phyloP scores from a whole-genome alignment of 2,797 vertebrate genomes.

The Hyperoplus lanceolatus region DNA sequence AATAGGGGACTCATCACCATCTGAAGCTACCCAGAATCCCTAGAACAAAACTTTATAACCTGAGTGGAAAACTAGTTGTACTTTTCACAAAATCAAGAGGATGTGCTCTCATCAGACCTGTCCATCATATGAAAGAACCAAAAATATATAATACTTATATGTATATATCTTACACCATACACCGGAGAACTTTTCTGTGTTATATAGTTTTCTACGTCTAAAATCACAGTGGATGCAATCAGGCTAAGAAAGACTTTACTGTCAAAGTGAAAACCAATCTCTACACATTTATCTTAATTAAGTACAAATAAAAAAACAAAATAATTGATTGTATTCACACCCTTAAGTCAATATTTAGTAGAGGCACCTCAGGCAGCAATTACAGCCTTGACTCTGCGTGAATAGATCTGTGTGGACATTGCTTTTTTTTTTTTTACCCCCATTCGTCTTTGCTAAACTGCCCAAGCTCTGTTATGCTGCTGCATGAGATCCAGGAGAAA shows the following conservation, averaged over 20 bases:
- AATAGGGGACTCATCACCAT: background rate
- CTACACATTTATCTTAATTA: slow-evolving; percentile 22
- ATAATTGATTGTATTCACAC: background rate
- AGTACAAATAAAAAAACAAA: slow-evolving; percentile 18
- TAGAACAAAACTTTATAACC: slow-evolving; percentile 10
- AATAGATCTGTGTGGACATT: background rate
- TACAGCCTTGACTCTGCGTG: background rate
- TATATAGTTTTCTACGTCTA: background rate
- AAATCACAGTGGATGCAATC: background rate
- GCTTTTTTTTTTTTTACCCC: background rate
- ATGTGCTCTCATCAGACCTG: background rate
- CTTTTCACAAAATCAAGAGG: background rate
- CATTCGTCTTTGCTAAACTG: background rate
- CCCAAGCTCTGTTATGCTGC: background rate
- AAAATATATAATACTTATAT: background rate
- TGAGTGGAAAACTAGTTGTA: background rate
- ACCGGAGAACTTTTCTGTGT: background rate
- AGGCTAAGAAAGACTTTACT: slow-evolving; percentile 1
- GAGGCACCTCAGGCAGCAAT: slow-evolving; percentile 12
- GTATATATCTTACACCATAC: background rate
- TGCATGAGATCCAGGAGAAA: slow-evolving; percentile 20
- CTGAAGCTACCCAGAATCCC: slow-evolving; percentile 26
- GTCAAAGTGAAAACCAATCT: slow-evolving; percentile 13
- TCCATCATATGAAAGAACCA: background rate
- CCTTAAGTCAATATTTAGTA: slow-evolving; percentile 13